Evolutionary conservation across 2,797 vertebrate species (phyloP).

Genomic region (Ctenopoma kingsleyae): DNA sequence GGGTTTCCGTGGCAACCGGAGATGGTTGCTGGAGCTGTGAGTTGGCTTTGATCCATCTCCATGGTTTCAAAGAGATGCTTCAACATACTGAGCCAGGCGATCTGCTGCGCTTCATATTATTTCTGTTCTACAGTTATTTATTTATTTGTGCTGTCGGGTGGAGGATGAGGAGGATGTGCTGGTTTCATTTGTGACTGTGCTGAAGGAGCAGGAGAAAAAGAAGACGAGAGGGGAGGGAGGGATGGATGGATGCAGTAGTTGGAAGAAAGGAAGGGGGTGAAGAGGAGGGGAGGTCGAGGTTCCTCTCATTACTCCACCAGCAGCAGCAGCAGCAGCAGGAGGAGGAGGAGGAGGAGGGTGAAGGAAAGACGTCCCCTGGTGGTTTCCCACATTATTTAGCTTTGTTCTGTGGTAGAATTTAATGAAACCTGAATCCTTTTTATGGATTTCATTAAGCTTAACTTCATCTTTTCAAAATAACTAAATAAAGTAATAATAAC

Average conservation of each 20-base stretch:
- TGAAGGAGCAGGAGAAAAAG: not conserved
- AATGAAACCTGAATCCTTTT: no score
- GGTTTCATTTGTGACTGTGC: not conserved
- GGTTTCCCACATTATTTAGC: not conserved
- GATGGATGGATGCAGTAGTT: not conserved
- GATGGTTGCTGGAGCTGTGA: conserved; percentile 55
- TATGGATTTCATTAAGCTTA: no score
- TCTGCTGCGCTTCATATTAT: conserved; percentile 19
- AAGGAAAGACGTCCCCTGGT: conserved; percentile 11
- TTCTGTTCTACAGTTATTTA: not conserved
- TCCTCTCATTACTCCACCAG: not conserved
- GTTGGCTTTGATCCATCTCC: conserved; percentile 61
- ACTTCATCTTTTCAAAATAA: no score
- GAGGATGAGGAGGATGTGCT: not conserved
- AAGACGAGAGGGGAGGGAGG: not conserved
- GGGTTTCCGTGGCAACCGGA: conserved; percentile 73
- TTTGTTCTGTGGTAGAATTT: not conserved
- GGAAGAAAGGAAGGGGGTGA: not conserved
- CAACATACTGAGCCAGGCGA: conserved; percentile 10
- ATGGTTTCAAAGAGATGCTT: conserved; percentile 43
- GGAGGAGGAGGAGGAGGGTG: not conserved
- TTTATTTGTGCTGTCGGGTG: not conserved
- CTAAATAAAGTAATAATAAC: no score
- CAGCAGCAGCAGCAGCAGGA: not conserved
- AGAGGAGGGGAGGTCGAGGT: not conserved